Evolutionary conservation across 2,113 vertebrate genomes (phyloP).

Genomic region (Zosterops japonicus): DNA sequence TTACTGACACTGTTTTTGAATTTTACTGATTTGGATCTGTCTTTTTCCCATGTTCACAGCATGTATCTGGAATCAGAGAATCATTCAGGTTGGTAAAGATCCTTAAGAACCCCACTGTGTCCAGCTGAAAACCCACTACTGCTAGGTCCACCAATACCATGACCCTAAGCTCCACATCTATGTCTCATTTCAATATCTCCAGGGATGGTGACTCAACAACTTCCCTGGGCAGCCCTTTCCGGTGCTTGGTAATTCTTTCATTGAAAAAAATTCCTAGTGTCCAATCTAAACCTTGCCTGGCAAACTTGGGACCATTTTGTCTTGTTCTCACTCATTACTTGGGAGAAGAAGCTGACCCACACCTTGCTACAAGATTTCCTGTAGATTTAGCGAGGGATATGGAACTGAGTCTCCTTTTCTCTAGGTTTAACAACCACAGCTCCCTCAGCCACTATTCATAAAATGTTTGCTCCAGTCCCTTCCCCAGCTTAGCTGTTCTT

Average conservation of each 20-base stretch:
- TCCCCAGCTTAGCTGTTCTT: background rate
- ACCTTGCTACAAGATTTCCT: accelerated
- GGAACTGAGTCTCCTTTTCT: background rate
- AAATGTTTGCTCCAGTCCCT: background rate
- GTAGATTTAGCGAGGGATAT: accelerated
- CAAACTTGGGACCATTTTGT: background rate
- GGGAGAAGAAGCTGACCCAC: accelerated
- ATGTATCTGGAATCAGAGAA: background rate
- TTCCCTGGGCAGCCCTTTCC: background rate
- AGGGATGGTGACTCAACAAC: background rate
- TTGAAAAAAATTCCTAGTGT: no score
- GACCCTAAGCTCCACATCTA: no score
- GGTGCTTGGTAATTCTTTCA: background rate
- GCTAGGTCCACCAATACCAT: background rate
- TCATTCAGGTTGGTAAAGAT: background rate
- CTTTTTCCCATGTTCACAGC: background rate
- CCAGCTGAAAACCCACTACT: background rate
- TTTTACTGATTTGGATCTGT: background rate
- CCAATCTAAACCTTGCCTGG: background rate
- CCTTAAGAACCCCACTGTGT: no score
- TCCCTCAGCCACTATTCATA: background rate
- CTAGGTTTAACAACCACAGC: accelerated
- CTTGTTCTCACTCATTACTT: accelerated
- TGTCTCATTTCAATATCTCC: background rate
- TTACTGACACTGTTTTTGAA: background rate